Percentiles rank a stretch among this genome's conserved stretches.
These are phyloP conservation scores for Vombatus ursinus DNA, from an alignment of 2,113 vertebrate genomes.

Conservation along the genomic window DNA sequence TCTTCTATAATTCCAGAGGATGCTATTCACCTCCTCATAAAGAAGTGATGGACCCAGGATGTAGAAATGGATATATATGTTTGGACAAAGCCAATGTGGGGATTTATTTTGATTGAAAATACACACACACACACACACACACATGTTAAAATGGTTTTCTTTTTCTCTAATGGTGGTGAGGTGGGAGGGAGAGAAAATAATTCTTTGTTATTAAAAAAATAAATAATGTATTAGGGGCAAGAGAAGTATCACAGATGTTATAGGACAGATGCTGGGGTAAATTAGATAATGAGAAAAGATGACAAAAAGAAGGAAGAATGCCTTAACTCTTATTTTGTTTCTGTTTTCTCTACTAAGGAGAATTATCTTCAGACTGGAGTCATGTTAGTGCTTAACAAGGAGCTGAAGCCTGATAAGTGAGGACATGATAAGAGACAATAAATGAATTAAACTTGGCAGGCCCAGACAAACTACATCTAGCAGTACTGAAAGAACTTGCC, in stretches of 20 bases:
- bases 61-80: not conserved
- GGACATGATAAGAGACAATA: not conserved
- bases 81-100: not conserved
- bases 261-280: not conserved
- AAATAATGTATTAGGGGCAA: not conserved
- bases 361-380: not conserved
- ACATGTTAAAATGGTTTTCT: not conserved
- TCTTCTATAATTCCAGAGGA: not conserved
- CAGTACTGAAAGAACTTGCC: not conserved
- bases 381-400: not conserved
- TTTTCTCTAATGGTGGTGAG: not conserved
- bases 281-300: not conserved
- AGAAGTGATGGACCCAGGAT: not conserved
- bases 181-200: not conserved
- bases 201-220: not conserved
- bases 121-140: no score
- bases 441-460: not conserved
- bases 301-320: not conserved
- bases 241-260: not conserved
- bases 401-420: not conserved
- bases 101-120: not conserved
- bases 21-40: not conserved
- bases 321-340: not conserved
- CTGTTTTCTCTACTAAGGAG: not conserved
- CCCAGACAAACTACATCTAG: not conserved